phyloP scores from a whole-genome alignment of 2,888 invertebrate genomes.

The Habrosyne pyritoides region DNA sequence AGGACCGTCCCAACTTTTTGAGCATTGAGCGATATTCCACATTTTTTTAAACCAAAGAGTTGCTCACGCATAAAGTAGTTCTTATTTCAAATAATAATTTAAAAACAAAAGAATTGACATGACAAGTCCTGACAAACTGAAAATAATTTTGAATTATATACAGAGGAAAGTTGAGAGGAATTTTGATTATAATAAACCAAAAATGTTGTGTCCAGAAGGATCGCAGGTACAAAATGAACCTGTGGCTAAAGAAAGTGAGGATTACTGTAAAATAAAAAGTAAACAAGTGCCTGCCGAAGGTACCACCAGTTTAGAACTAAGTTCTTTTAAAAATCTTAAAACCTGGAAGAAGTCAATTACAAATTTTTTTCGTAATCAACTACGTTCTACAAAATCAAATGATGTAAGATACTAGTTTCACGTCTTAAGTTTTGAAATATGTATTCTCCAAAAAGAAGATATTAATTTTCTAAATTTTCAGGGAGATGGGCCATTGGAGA shows the following conservation, averaged over 20 bases:
- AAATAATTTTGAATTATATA: conserved; percentile 56
- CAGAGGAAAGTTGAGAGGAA: conserved; percentile 43
- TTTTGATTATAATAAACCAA: conserved; percentile 39
- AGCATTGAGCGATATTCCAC: no score
- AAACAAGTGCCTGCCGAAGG: conserved; percentile 59
- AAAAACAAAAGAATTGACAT: conserved; percentile 27
- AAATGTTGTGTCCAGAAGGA: conserved; percentile 74
- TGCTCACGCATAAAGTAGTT: conserved; percentile 13
- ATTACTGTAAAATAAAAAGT: conserved; percentile 48
- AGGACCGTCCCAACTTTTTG: no score
- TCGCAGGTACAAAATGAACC: conserved; percentile 54
- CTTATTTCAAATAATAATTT: conserved; percentile 33
- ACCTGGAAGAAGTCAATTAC: conserved; percentile 77
- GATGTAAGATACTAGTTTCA: conserved; percentile 55
- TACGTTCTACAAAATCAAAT: conserved; percentile 72
- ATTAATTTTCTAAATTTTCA: conserved; percentile 33
- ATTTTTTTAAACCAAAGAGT: not conserved
- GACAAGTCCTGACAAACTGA: conserved; percentile 17
- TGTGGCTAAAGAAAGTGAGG: conserved; percentile 52
- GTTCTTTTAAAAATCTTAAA: conserved; percentile 66
- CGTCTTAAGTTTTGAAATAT: not conserved
- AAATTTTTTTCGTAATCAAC: conserved; percentile 73
- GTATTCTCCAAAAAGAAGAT: not conserved
- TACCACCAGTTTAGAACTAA: conserved; percentile 56
- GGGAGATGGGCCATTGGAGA: conserved; percentile 70